Conservation (phyloP, 2,888 invertebrate species). For the Linnaemya tessellans region DNA sequence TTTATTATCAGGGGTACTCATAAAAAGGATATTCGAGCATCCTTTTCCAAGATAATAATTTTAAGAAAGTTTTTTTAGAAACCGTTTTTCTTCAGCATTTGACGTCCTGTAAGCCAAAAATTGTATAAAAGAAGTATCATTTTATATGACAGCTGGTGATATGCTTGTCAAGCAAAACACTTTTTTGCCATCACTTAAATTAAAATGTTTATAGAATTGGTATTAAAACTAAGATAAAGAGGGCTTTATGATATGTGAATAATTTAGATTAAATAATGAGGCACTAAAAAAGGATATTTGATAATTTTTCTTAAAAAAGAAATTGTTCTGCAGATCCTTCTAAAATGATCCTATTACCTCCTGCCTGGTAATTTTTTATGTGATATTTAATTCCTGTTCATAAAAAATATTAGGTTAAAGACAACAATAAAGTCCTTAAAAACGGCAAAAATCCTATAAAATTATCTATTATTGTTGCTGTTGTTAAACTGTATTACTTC, state of each 20-base stretch:
- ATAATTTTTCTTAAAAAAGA: background rate
- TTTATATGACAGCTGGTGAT: too few relatives aligned
- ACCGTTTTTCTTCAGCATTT: too few relatives aligned
- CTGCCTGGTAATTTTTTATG: conserved; percentile 27
- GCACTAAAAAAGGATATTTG: background rate
- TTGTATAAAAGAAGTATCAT: too few relatives aligned
- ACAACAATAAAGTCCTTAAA: conserved; percentile 35
- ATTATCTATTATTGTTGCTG: conserved; percentile 47
- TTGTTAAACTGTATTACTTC: conserved; percentile 51
- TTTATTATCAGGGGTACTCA: too few relatives aligned
- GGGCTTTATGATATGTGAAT: background rate
- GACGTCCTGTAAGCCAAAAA: too few relatives aligned
- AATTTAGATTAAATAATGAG: background rate
- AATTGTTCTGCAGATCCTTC: conserved; percentile 7
- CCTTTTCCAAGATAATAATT: too few relatives aligned
- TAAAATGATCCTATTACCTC: background rate
- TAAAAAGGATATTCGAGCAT: too few relatives aligned
- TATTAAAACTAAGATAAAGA: background rate
- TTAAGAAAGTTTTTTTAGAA: too few relatives aligned
- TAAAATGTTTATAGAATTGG: background rate
- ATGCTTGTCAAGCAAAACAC: too few relatives aligned
- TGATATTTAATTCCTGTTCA: background rate
- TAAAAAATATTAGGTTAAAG: conserved; percentile 56
- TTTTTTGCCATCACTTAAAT: too few relatives aligned
- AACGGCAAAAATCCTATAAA: conserved; percentile 46